A percentile compares a stretch with the other conserved stretches of the same genome.
Conservation (phyloP, 2,113 vertebrate species). For the Rhabdornis inornatus region DNA sequence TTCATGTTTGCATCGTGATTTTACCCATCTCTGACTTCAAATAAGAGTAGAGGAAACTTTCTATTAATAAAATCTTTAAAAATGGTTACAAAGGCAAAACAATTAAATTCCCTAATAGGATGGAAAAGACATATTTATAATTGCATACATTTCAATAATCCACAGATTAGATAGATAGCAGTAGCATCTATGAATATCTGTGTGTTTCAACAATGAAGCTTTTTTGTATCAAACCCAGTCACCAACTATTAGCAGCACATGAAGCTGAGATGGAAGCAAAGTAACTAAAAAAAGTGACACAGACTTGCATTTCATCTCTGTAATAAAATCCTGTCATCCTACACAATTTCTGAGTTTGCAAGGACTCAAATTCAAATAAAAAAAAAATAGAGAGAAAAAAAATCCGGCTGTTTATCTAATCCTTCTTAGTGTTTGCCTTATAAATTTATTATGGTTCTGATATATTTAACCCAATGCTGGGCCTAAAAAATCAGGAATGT, state of each 20-base stretch:
- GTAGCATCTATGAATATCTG: not conserved
- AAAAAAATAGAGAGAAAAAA: not conserved
- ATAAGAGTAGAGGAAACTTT: not conserved
- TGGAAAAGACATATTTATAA: not conserved
- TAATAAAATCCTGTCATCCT: not conserved
- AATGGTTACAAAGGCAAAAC: not conserved
- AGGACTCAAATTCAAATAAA: not conserved
- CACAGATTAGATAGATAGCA: not conserved
- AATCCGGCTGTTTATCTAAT: not conserved
- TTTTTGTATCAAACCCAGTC: not conserved
- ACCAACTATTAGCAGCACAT: not conserved
- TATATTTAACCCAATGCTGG: not conserved
- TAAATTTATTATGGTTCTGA: not conserved
- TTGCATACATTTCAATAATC: not conserved
- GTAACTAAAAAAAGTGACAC: not conserved
- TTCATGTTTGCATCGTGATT: not conserved
- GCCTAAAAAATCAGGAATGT: not conserved
- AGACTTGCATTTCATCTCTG: not conserved
- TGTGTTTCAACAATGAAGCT: not conserved
- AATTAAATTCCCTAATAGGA: not conserved
- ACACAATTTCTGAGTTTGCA: not conserved
- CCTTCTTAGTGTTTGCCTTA: not conserved
- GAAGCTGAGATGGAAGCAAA: not conserved
- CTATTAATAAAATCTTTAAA: not conserved
- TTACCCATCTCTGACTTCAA: not conserved